These are phyloP conservation scores for Poeciliopsis infans DNA, from an alignment of 2,797 vertebrate genomes.

Conservation along the genomic window DNA sequence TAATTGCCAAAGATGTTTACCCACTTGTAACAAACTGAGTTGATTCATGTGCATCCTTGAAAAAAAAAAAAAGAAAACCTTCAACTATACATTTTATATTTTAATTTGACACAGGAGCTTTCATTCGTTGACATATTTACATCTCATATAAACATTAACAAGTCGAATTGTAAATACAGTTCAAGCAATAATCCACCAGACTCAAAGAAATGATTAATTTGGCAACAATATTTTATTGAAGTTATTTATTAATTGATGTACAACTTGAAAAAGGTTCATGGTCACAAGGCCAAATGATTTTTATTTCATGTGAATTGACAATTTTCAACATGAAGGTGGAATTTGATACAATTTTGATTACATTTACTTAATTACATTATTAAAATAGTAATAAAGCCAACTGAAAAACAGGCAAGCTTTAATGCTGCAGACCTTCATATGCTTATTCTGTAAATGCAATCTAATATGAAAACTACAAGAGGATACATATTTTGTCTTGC, in stretches of 20 bases:
- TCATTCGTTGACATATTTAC: not conserved
- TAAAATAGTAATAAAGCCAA: not conserved
- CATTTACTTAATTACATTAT: not conserved
- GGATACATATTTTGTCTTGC: not conserved
- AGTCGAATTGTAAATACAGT: constrained; percentile 11
- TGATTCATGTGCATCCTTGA: not conserved
- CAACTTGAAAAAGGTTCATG: constrained; percentile 32
- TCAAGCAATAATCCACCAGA: constrained; percentile 14
- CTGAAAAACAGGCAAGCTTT: not conserved
- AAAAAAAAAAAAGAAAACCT: not conserved
- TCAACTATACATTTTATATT: not conserved
- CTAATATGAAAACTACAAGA: not conserved
- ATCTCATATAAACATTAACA: not conserved
- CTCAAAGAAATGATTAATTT: constrained; percentile 24
- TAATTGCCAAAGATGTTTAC: not conserved
- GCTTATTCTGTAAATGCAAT: not conserved
- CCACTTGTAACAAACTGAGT: not conserved
- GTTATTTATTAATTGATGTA: constrained; percentile 34
- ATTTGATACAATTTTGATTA: not conserved
- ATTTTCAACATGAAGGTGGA: not conserved
- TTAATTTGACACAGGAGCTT: not conserved
- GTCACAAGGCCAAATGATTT: constrained; percentile 18
- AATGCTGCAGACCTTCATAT: not conserved
- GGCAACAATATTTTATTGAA: constrained; percentile 53
- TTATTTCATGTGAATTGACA: constrained; percentile 14